Evolutionary conservation across 2,888 invertebrate species (phyloP).

Genomic region (Tanytarsus gracilentus): DNA sequence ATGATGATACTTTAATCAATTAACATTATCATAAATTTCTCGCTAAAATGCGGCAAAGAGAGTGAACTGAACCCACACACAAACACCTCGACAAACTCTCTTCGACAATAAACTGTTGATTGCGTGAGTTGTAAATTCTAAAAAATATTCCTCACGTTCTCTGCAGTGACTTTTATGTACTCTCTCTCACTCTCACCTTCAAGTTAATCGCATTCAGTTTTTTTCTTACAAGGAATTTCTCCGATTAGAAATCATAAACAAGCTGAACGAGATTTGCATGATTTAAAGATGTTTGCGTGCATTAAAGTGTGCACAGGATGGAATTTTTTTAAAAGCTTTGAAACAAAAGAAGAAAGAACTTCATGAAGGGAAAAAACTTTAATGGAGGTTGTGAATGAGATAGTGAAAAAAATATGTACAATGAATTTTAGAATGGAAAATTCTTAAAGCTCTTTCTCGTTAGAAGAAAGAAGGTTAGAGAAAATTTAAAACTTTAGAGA

Average conservation of each 20-base stretch:
- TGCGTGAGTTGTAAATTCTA: conserved; percentile 13
- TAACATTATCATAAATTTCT: neutral
- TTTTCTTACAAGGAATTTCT: neutral
- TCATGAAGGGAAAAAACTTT: too few relatives aligned
- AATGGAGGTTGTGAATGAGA: too few relatives aligned
- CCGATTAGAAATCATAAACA: conserved; percentile 3
- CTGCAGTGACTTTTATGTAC: neutral
- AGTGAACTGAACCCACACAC: neutral
- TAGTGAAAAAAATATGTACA: too few relatives aligned
- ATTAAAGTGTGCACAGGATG: neutral
- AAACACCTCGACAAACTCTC: neutral
- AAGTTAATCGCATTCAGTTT: neutral
- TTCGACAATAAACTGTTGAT: conserved; percentile 25
- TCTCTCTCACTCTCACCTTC: neutral
- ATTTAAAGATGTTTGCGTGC: neutral
- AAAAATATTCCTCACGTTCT: neutral
- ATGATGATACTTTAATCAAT: neutral
- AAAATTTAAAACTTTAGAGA: too few relatives aligned
- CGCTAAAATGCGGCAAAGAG: too few relatives aligned
- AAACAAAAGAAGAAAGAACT: too few relatives aligned
- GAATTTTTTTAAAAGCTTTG: neutral
- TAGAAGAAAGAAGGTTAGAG: too few relatives aligned
- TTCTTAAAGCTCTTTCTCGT: too few relatives aligned
- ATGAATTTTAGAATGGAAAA: too few relatives aligned
- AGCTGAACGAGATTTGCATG: neutral